Conservation (phyloP, 1,140 invertebrate species). For the Maconellicoccus hirsutus region DNA sequence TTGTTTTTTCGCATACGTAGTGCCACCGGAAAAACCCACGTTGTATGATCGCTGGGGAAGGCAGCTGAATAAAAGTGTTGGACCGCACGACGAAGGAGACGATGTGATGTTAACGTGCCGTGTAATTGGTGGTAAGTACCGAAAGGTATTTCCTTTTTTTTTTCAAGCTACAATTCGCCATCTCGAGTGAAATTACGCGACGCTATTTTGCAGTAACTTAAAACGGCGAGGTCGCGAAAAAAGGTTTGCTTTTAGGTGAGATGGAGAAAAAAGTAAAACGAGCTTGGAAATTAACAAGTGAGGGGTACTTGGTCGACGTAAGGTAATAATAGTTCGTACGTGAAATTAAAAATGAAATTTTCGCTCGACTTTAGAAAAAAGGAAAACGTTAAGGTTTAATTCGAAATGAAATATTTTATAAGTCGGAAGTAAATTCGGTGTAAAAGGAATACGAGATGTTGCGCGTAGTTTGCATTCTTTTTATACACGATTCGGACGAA, state of each 20-base stretch:
- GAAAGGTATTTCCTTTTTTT: too few relatives aligned
- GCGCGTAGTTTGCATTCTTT: conserved; percentile 2
- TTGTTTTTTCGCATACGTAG: conserved; percentile 44
- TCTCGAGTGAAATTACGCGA: too few relatives aligned
- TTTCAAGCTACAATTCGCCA: too few relatives aligned
- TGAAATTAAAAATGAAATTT: neutral
- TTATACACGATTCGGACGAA: neutral
- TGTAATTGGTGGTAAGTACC: conserved; percentile 47
- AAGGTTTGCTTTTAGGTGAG: too few relatives aligned
- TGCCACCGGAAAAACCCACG: conserved; percentile 70
- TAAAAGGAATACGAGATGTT: neutral
- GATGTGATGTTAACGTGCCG: conserved; percentile 50
- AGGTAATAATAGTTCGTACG: too few relatives aligned
- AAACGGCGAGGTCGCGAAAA: too few relatives aligned
- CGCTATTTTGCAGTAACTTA: too few relatives aligned
- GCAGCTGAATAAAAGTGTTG: conserved; percentile 56
- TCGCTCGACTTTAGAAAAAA: neutral
- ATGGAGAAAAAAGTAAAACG: too few relatives aligned
- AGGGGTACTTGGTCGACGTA: too few relatives aligned
- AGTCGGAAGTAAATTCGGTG: neutral
- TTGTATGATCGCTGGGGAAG: conserved; percentile 66
- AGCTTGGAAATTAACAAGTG: too few relatives aligned
- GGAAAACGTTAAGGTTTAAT: neutral
- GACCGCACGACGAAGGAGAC: conserved; percentile 64
- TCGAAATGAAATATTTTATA: neutral